phyloP scores from a whole-genome alignment of 2,113 vertebrate species.

The Caranx melampygus region DNA sequence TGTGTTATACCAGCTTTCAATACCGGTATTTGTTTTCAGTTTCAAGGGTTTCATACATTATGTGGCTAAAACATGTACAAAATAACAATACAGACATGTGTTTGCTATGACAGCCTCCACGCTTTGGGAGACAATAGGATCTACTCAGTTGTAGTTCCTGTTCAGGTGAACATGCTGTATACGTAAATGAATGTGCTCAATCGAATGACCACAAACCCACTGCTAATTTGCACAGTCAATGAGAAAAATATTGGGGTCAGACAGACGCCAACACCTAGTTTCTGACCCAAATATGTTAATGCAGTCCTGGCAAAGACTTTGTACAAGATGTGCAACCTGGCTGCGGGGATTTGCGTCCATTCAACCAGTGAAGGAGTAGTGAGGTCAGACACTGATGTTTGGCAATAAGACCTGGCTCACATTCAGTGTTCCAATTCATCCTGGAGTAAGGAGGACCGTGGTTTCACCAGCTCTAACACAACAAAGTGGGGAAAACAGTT shows the following conservation, averaged over 20 bases:
- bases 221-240: not conserved
- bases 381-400: constrained; percentile 1
- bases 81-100: not conserved
- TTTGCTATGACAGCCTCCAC: too few species aligned
- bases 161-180: not conserved
- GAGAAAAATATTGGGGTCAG: not conserved
- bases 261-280: not conserved
- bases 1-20: not conserved
- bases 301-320: not conserved
- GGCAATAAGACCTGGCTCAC: not conserved
- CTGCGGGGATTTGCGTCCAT: not conserved
- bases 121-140: not conserved
- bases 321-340: not conserved
- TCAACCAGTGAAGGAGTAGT: not conserved
- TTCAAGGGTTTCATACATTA: not conserved
- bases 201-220: not conserved
- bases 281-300: not conserved
- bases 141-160: not conserved
- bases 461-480: not conserved
- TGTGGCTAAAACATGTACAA: not conserved
- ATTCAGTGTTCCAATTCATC: not conserved
- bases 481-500: not conserved
- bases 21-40: not conserved
- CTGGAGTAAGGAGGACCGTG: not conserved
- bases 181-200: not conserved